These are phyloP conservation scores for Simalia tracyae DNA, from an alignment of 2,797 vertebrate genomes.

Conservation along the genomic window DNA sequence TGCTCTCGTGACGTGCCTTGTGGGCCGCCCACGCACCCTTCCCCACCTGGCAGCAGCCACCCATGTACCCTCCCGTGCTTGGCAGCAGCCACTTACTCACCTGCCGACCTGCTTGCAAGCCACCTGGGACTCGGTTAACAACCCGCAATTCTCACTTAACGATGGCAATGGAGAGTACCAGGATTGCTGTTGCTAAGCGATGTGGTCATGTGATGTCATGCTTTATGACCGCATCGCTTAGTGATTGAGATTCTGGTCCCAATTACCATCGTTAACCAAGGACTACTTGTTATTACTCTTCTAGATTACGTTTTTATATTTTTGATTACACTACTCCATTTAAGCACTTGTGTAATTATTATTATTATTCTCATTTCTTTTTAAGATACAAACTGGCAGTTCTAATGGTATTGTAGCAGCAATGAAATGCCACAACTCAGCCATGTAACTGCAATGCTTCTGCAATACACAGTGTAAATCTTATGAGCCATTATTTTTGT, in stretches of 20 bases:
- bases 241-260: background rate
- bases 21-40: background rate
- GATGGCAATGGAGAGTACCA: background rate
- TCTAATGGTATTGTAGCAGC: no score
- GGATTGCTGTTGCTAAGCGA: background rate
- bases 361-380: background rate
- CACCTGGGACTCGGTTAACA: background rate
- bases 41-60: background rate
- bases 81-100: no score
- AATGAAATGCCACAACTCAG: no score
- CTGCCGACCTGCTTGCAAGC: background rate
- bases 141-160: background rate
- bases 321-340: no score
- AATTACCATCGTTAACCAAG: background rate
- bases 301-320: background rate
- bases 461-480: constrained; percentile 16
- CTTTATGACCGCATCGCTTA: background rate
- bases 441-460: background rate
- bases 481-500: background rate
- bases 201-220: background rate
- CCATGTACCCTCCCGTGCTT: no score
- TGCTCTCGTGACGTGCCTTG: background rate
- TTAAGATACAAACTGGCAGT: background rate
- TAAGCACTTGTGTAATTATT: no score
- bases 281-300: background rate